Conservation (phyloP, 2,113 vertebrate species). For the Pollimyrus isidori region DNA sequence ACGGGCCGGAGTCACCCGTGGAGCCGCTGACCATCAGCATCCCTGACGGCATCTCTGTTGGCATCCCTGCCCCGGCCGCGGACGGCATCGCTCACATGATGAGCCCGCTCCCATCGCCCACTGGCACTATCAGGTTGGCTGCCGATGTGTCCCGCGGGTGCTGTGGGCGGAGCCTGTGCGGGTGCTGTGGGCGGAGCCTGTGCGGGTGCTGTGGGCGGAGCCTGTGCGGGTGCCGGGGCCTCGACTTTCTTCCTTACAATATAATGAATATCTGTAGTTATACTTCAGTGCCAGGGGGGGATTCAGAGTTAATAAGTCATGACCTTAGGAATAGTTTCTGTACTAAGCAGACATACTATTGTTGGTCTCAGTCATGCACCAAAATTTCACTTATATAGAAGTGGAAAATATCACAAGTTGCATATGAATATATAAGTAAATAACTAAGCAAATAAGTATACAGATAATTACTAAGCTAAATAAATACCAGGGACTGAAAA, state of each 20-base stretch:
- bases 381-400: too few species aligned
- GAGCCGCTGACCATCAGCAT: slow-evolving; percentile 94
- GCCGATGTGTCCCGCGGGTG: neutral
- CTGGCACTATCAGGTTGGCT: slow-evolving; percentile 90
- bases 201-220: too few species aligned
- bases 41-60: slow-evolving; percentile 93
- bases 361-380: too few species aligned
- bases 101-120: slow-evolving; percentile 93
- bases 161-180: neutral
- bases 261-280: neutral
- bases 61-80: slow-evolving; percentile 89
- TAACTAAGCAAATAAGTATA: neutral
- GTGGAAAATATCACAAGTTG: too few species aligned
- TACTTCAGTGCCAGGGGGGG: neutral
- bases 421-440: neutral
- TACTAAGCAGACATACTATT: neutral
- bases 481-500: neutral
- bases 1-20: slow-evolving; percentile 81
- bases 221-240: neutral
- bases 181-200: neutral
- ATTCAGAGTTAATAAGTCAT: neutral
- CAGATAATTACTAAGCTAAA: neutral
- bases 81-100: slow-evolving; percentile 94
- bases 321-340: neutral
- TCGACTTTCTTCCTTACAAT: neutral